Conservation (phyloP, 2,797 vertebrate genomes). For the Sebastes itinus region DNA sequence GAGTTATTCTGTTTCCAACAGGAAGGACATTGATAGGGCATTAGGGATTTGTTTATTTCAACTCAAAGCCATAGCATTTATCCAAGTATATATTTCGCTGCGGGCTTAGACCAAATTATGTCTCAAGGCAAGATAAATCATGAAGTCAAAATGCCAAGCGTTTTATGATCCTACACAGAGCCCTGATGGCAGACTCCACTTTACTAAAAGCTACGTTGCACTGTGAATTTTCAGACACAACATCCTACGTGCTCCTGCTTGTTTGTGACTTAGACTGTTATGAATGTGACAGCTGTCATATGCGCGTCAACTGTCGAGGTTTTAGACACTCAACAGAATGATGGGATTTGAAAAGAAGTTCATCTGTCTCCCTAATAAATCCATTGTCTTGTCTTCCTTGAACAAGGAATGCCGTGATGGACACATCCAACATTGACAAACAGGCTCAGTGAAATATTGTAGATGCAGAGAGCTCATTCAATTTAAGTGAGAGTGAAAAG, state of each 20-base stretch:
- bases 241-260: constrained; percentile 58
- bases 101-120: constrained; percentile 78
- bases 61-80: constrained; percentile 80
- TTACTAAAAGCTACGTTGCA: constrained; percentile 60
- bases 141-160: constrained; percentile 73
- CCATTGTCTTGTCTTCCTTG: constrained; percentile 78
- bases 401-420: constrained; percentile 72
- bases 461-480: constrained; percentile 73
- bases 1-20: constrained; percentile 81
- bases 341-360: constrained; percentile 81
- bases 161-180: constrained; percentile 76
- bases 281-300: constrained; percentile 81
- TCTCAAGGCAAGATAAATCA: constrained; percentile 82
- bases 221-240: constrained; percentile 66
- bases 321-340: constrained; percentile 74
- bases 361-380: constrained; percentile 81
- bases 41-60: constrained; percentile 85
- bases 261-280: constrained; percentile 73
- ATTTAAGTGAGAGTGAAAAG: constrained; percentile 81
- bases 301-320: constrained; percentile 75
- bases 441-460: constrained; percentile 66
- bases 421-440: constrained; percentile 74
- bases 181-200: constrained; percentile 65
- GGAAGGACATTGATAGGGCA: constrained; percentile 84
- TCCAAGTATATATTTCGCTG: constrained; percentile 77